Evolutionary conservation across 1,140 invertebrate genomes (phyloP), one percentile per base, ranked within the genome.

Genomic region (Drosophila baimaii): DNA sequence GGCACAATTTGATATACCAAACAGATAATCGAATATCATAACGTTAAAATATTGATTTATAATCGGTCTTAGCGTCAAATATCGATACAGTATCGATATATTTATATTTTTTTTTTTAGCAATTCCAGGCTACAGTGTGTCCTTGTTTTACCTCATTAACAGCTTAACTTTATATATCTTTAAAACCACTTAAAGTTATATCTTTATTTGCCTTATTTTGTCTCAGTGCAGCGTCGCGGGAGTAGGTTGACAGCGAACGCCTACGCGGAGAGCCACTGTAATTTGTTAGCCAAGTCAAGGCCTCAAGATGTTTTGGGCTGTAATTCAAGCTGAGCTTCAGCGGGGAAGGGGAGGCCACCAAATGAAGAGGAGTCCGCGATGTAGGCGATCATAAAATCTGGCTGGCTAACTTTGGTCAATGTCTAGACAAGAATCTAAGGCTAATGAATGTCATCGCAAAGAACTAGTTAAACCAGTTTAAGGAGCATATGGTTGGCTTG

Each of bases 401-500:
- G 39, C 49, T 56, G 21, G 23, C 68, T 52, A 35, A 74, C 55
- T 73, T 73, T 74, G 71, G 71, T 54, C 69, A 54, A 52, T 46
- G 68, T 71, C 68, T 71, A 71, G 68, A 71, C 65, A 58, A 58
- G 66, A 71, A 71, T 71, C 51, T 69, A 31, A 54, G 68, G 68
- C 56, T 74, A 62, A 74, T 74, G 71, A 73, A 54, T 73, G 69
- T 62, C 71, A 74, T 62, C 19, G 44, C 51, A 8, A 57, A 61
- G 68, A 73, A 73, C 70, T 73, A 51, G 70, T 73, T 73, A 61
- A 73, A 73, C 70, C 66, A 73, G 70, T 73, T 73, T 71, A 58
- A 47, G 65, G 68, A 57, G 29, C 35, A 69, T 52, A 44, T 69
- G 49, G 41, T 9, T 9, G 21, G 21, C 61, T 33, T n/a, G 46